phyloP scores from a whole-genome alignment of 2,113 vertebrate species.

The Phrynosoma blainvillii region DNA sequence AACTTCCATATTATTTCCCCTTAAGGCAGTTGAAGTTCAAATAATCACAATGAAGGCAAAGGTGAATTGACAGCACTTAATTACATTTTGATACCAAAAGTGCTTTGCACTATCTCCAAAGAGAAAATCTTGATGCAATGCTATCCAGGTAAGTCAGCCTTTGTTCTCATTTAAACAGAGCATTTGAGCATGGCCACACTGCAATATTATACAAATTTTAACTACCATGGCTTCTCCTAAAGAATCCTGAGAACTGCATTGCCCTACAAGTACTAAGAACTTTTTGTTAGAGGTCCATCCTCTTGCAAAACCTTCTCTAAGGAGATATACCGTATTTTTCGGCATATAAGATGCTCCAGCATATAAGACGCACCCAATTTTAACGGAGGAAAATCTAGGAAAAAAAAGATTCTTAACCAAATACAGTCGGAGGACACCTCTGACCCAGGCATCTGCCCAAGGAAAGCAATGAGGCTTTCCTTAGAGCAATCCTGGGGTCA shows the following conservation, averaged over 20 bases:
- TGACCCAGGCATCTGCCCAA: too few species aligned
- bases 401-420: too few species aligned
- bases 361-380: too few species aligned
- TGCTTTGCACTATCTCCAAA: constrained; percentile 43
- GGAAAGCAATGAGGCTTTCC: too few species aligned
- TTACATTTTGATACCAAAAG: constrained; percentile 54
- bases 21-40: constrained; percentile 63
- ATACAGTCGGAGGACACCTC: too few species aligned
- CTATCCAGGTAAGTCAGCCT: background rate
- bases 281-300: background rate
- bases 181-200: background rate
- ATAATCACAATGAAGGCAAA: constrained; percentile 65
- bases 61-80: constrained; percentile 54
- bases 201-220: background rate
- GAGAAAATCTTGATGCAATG: background rate
- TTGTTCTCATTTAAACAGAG: background rate
- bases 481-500: too few species aligned
- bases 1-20: constrained; percentile 61
- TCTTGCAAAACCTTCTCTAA: background rate
- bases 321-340: too few species aligned
- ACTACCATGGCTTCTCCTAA: background rate
- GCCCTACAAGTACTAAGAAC: background rate
- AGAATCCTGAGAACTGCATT: background rate
- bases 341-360: too few species aligned
- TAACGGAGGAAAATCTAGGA: too few species aligned